Evolutionary conservation across 37 sponge, comb jelly and placozoan species (phyloP), one percentile per base, ranked within the genome.

Genomic region (Halisarca cf. caerulea): DNA sequence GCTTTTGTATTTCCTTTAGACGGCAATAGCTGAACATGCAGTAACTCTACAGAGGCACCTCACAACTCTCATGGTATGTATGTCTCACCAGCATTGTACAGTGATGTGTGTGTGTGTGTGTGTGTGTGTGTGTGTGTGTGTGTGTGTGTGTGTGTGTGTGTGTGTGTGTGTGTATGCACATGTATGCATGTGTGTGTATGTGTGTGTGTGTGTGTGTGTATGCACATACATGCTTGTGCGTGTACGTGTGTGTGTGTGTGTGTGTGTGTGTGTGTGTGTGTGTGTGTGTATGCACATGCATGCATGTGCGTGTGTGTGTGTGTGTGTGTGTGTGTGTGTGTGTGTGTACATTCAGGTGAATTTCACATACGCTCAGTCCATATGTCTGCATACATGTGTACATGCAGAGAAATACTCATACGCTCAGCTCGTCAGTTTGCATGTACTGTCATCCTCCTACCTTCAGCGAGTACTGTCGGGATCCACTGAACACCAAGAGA

Each of bases 21-120:
- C 40, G 8, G 72, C 41, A 17, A 71, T 71, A 38, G 72, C 72
- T 6, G 72, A 71, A 8, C 72, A 71, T 33, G 72, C 72, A 37
- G 41, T 71, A 7, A 71, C 20, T 3, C 39, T 71, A 59, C 61
- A 38, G 40, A 54, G 61, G 33, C 60, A 57, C 20, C 61, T 37
- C 59, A 57, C 81, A 59, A 20, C 60, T 35, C 61, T 59, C 0
- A 21, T 37, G 30, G 64, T 59, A 36, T 72, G 38, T 39, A 36
- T 36, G n/a, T 8, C 11, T 14, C 51, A 11, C n/a, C n/a, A n/a
- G n/a, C n/a, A n/a, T n/a, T 47, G 11, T 47, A 14, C 11, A 11
- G 51, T 47, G 6, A 11, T 47, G 51, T 47, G 51, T 47, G 51
- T 47, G 11, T 47, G 11, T n/a, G n/a, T n/a, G n/a, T n/a, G n/a